Conservation (phyloP, 2,797 vertebrate species). For the Anguilla pacifica region DNA sequence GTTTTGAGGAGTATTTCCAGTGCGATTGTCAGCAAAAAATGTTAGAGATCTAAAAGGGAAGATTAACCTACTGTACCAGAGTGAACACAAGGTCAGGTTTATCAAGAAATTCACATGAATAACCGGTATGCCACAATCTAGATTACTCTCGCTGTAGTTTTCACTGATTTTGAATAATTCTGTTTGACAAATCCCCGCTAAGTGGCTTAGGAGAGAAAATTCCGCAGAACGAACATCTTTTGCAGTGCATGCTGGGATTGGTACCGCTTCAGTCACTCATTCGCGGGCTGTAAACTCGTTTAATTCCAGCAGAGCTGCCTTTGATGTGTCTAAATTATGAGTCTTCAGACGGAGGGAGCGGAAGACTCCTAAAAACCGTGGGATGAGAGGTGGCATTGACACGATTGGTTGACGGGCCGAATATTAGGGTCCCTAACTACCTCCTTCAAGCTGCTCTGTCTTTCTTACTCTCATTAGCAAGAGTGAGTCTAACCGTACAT, state of each 20-base stretch:
- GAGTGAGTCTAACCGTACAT: neutral
- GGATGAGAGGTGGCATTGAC: neutral
- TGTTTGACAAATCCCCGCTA: slow-evolving; percentile 4
- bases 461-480: neutral
- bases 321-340: neutral
- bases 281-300: neutral
- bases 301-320: neutral
- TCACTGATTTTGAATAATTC: neutral
- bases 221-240: neutral
- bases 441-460: neutral
- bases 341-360: neutral
- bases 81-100: neutral
- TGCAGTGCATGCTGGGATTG: neutral
- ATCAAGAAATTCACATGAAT: neutral
- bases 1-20: neutral
- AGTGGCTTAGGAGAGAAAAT: neutral
- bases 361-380: neutral
- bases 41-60: neutral
- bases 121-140: neutral
- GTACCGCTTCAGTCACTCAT: neutral
- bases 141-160: neutral
- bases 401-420: neutral
- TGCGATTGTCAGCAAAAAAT: neutral
- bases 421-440: neutral
- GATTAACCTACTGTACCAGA: neutral